These are phyloP conservation scores for Ennomos fuscantarius DNA, from an alignment of 2,888 invertebrate genomes.

Conservation along the genomic window DNA sequence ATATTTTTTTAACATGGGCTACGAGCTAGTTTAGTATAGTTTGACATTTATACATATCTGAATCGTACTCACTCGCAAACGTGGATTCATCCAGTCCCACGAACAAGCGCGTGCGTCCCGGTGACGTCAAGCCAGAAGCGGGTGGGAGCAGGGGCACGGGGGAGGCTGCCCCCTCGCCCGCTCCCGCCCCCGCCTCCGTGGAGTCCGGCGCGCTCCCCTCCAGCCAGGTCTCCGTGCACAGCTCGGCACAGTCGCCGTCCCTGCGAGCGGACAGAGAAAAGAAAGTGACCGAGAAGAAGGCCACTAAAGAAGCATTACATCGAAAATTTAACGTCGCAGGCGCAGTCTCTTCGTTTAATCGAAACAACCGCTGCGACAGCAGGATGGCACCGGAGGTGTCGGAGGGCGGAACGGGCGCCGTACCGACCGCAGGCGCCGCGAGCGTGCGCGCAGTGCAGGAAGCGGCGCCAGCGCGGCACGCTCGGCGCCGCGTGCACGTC, in stretches of 20 bases:
- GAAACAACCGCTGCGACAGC: no score
- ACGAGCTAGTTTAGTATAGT: no score
- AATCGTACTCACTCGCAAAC: no score
- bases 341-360: no score
- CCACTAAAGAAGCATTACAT: no score
- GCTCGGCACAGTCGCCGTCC: conserved; percentile 56
- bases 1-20: accelerated
- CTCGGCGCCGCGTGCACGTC: conserved; percentile 57
- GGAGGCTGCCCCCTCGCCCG: conserved; percentile 5
- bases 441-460: conserved; percentile 71
- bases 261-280: conserved; percentile 35
- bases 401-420: conserved; percentile 26
- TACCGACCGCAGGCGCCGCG: conserved; percentile 60
- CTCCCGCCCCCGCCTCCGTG: conserved; percentile 2
- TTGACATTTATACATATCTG: no score
- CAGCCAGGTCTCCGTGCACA: conserved; percentile 60
- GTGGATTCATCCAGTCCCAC: no score
- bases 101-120: no score
- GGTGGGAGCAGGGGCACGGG: conserved; percentile 19
- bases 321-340: no score
- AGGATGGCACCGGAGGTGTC: no score
- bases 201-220: conserved; percentile 28
- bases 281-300: no score
- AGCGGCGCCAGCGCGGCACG: conserved; percentile 62
- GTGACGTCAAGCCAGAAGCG: no score